These are phyloP conservation scores for Callimorpha dominula DNA, from an alignment of 2,888 invertebrate species.

Conservation along the genomic window DNA sequence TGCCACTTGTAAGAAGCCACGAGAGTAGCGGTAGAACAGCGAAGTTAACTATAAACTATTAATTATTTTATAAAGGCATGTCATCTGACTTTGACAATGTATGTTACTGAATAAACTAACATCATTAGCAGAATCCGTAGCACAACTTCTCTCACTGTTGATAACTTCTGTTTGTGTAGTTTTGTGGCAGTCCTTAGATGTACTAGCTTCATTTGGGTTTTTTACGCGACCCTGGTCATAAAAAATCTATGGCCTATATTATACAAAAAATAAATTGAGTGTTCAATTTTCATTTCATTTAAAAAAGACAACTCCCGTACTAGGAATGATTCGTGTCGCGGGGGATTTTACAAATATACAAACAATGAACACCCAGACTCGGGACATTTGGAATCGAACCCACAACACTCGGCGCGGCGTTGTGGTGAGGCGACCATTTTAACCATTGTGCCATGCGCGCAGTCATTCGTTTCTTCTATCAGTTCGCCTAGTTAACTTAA, in stretches of 20 bases:
- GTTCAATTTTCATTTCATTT: neutral
- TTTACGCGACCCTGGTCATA: neutral
- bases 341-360: no score
- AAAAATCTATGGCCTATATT: neutral
- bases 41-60: neutral
- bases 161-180: neutral
- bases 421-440: no score
- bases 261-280: neutral
- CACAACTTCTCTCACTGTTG: neutral
- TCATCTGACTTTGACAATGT: neutral
- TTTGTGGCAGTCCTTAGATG: neutral
- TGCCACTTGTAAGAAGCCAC: constrained; percentile 41
- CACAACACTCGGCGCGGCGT: no score
- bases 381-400: no score
- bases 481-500: no score
- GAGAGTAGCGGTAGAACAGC: constrained; percentile 16
- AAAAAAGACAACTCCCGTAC: no score
- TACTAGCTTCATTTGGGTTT: neutral
- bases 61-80: neutral
- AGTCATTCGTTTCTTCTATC: no score
- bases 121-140: neutral
- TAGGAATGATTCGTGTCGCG: no score
- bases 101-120: neutral
- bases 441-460: no score
- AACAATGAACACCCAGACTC: no score